A percentile compares a stretch with the other conserved stretches of the same genome.
These are phyloP conservation scores for Zosterops hypoxanthus DNA, from an alignment of 2,113 vertebrate genomes.

Conservation along the genomic window DNA sequence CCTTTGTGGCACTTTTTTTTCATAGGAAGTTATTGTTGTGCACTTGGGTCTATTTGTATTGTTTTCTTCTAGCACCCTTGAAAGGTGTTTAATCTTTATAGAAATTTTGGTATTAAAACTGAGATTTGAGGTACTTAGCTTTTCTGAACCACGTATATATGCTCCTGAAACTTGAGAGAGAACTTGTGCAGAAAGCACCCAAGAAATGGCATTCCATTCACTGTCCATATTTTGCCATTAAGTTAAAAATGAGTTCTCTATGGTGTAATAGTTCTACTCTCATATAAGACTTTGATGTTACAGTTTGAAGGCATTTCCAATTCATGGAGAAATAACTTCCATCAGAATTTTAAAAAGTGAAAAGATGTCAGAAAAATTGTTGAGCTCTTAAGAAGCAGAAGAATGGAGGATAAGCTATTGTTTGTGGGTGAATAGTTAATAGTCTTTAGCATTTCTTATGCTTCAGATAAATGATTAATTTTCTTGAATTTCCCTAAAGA, in stretches of 20 bases:
- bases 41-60: background rate
- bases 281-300: background rate
- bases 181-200: background rate
- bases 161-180: background rate
- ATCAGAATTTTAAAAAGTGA: background rate
- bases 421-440: constrained; percentile 29
- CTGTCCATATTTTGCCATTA: background rate
- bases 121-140: background rate
- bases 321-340: background rate
- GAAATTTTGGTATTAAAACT: background rate
- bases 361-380: background rate
- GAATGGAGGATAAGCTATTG: background rate
- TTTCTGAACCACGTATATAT: background rate
- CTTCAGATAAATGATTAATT: constrained; percentile 47
- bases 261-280: background rate
- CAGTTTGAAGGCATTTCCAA: background rate
- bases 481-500: constrained; percentile 31
- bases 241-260: background rate
- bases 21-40: background rate
- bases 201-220: background rate
- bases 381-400: background rate
- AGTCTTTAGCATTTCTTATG: constrained; percentile 12
- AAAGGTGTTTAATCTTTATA: background rate
- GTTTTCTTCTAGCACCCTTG: background rate
- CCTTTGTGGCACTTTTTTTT: background rate